Evolutionary conservation across 2,113 vertebrate species (phyloP).

Genomic region (Galemys pyrenaicus): DNA sequence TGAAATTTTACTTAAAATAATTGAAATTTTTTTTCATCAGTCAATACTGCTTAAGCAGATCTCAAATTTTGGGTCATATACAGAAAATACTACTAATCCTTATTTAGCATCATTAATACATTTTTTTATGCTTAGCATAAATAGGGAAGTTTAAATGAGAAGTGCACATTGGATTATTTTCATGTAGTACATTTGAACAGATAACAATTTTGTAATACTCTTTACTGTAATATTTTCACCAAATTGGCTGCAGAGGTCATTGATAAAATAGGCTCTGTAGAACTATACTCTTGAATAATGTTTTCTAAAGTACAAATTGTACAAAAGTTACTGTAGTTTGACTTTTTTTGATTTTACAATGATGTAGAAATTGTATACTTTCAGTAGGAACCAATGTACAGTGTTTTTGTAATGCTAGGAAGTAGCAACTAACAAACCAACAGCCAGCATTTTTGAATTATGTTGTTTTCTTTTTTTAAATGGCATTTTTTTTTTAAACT

Average conservation of each 20-base stretch:
- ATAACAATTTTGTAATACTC: neutral
- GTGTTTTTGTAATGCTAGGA: too few relatives aligned
- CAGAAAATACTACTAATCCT: neutral
- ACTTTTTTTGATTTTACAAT: too few relatives aligned
- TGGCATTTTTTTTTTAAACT: too few relatives aligned
- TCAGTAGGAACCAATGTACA: too few relatives aligned
- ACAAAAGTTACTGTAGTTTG: too few relatives aligned
- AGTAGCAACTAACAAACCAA: too few relatives aligned
- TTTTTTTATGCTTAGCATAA: neutral
- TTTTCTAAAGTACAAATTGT: too few relatives aligned
- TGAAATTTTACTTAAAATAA: constrained; percentile 33
- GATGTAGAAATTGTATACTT: too few relatives aligned
- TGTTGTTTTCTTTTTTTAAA: too few relatives aligned
- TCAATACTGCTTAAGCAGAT: neutral
- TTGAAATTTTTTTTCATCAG: neutral
- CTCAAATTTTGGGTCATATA: neutral
- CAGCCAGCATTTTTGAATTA: too few relatives aligned
- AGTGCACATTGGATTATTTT: neutral
- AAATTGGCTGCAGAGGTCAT: neutral
- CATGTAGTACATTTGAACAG: neutral
- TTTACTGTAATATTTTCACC: neutral
- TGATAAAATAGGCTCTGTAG: neutral
- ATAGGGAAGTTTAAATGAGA: neutral
- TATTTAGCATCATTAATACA: neutral
- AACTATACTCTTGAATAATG: neutral